Percentiles rank a stretch among this genome's conserved stretches.
Conservation (phyloP, 2,888 invertebrate genomes). For the Tenodera sinensis region DNA sequence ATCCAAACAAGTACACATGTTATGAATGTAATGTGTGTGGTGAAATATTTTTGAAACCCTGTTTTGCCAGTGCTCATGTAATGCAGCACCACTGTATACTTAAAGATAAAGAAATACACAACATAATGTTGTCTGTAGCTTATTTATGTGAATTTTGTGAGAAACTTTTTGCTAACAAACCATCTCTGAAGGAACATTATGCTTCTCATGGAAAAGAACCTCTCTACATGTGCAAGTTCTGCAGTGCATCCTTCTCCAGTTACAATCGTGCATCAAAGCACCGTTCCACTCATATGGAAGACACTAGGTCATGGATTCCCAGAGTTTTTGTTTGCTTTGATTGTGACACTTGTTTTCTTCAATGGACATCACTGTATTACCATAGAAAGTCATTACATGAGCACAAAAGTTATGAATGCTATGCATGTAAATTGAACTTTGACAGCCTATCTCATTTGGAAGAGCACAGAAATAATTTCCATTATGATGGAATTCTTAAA, state of each 20-base stretch:
- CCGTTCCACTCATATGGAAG: background rate
- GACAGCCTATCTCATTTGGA: background rate
- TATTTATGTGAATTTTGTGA: slow-evolving; percentile 8
- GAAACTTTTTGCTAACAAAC: background rate
- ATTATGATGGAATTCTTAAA: background rate
- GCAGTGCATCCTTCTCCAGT: background rate
- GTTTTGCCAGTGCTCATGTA: background rate
- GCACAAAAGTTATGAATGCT: background rate
- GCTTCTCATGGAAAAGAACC: background rate
- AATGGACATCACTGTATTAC: background rate
- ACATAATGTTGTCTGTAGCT: background rate
- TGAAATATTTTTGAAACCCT: background rate
- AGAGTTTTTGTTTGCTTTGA: slow-evolving; percentile 1
- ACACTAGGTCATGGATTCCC: background rate
- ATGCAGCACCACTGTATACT: background rate
- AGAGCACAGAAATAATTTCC: background rate
- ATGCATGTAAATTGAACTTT: background rate
- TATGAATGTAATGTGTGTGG: background rate
- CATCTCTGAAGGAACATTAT: background rate
- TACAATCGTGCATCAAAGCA: background rate
- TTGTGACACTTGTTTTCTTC: slow-evolving; percentile 4
- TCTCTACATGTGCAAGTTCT: background rate
- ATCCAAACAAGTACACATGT: background rate
- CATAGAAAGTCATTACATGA: background rate
- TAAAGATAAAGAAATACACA: background rate